Base-by-base conservation (phyloP, 1,140 invertebrate species). In the Pseudomyrmex cubaensis region DNA sequence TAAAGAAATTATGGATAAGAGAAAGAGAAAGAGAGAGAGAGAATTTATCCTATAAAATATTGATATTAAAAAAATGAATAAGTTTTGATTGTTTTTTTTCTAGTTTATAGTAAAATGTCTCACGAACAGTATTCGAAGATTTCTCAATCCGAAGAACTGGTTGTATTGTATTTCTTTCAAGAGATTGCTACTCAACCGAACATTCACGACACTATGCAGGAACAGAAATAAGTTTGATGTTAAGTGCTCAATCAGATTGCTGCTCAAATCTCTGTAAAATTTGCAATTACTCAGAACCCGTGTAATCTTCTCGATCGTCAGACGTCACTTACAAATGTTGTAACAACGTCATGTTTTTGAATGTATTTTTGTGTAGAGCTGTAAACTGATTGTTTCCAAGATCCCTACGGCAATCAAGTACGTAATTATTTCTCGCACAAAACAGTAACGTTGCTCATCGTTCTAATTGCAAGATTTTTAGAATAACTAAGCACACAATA, bases 181-280 rank as follows among this genome's bases (percentile, higher is more conserved):
- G 61, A 96, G 93, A 92, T 97, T 97, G 88, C 96, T 96, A 90
- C 97, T 97, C n/a, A 97, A 91, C 82, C 96, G 95, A 95, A 97
- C 89, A 91, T 97, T 96, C 48, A 95, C 94, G 5, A 97, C 93
- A 89, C 96, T 96, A 64, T 96, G 95, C 74, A 98, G 92, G 54
- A 96, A 95, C 85, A 96, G 95, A 77, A 98, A 97, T 78, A 98
- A 94, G 82, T 95, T 95, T 8, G 96, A 94, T 1, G 97, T 97
- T 25, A 98, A 92, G 91, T 97, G 97, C 89, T 98, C 97, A 4
- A 98, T 95, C 64, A 95, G 93, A 91, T 98, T 98, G 89, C 97
- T 96, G 75, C 97, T 97, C 82, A 98, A 93, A 91, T 98, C 97
- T 82, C 95, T 96, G 92, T 15, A 93, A 93, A 85, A 64, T 13